phyloP scores from a whole-genome alignment of 2,113 vertebrate genomes.

The Panurus biarmicus region DNA sequence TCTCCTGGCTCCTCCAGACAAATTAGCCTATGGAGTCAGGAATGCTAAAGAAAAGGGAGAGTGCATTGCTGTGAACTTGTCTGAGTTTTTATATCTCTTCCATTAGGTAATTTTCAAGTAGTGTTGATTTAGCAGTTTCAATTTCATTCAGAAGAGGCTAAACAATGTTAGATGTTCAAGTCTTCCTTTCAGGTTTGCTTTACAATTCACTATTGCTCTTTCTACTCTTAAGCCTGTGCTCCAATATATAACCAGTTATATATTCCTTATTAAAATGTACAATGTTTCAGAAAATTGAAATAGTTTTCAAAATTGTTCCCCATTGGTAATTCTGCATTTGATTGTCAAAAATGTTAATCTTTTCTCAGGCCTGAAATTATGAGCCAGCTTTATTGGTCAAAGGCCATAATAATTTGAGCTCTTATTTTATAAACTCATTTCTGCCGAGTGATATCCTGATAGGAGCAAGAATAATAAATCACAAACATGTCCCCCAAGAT shows the following conservation, averaged over 20 bases:
- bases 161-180: slow-evolving; percentile 45
- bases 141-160: slow-evolving; percentile 50
- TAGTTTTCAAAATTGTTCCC: slow-evolving; percentile 67
- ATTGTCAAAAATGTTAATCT: slow-evolving; percentile 91
- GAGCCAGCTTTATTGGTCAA: slow-evolving; percentile 90
- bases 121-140: slow-evolving; percentile 59
- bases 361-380: slow-evolving; percentile 86
- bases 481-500: slow-evolving; percentile 91
- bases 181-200: slow-evolving; percentile 50
- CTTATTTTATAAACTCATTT: slow-evolving; percentile 96
- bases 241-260: background rate
- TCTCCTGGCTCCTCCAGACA: background rate
- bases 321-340: slow-evolving; percentile 75
- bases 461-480: slow-evolving; percentile 94
- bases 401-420: slow-evolving; percentile 92
- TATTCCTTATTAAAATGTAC: slow-evolving; percentile 59
- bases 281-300: slow-evolving; percentile 69
- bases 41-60: background rate
- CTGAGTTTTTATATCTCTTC: slow-evolving; percentile 23
- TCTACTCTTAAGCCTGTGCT: slow-evolving; percentile 25
- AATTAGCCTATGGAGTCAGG: background rate
- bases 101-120: slow-evolving; percentile 48
- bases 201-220: slow-evolving; percentile 28
- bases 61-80: background rate
- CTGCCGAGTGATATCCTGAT: slow-evolving; percentile 87